phyloP scores from a whole-genome alignment of 1,140 invertebrate species.

The Drosophila persimilis region DNA sequence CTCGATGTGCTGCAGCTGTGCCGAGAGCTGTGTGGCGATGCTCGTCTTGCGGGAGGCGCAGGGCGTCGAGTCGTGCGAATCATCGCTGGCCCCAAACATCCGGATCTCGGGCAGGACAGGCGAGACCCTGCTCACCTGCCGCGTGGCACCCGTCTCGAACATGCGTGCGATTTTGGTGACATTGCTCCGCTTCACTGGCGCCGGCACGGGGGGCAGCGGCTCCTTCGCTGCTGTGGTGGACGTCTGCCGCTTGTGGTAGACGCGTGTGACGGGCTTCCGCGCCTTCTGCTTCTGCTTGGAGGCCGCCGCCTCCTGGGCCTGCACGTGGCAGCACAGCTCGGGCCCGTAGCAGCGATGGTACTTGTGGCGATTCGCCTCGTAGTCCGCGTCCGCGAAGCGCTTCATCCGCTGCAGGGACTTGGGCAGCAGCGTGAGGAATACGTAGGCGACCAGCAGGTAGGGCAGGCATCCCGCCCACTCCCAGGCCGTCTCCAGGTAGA shows the following conservation, averaged over 20 bases:
- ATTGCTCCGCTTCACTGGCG: slow-evolving; percentile 61
- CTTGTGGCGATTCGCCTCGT: slow-evolving; percentile 67
- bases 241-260: slow-evolving; percentile 66
- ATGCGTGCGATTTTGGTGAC: slow-evolving; percentile 78
- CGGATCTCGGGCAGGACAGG: slow-evolving; percentile 66
- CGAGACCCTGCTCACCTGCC: slow-evolving; percentile 63
- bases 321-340: slow-evolving; percentile 68
- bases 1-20: slow-evolving; percentile 72
- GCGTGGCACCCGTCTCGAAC: slow-evolving; percentile 67
- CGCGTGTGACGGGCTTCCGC: slow-evolving; percentile 74
- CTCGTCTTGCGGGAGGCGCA: slow-evolving; percentile 63
- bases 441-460: slow-evolving; percentile 64
- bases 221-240: slow-evolving; percentile 20
- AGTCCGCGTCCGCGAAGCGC: slow-evolving; percentile 68
- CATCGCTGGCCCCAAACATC: slow-evolving; percentile 61
- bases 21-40: slow-evolving; percentile 60
- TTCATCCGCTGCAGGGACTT: slow-evolving; percentile 72
- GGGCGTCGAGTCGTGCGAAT: slow-evolving; percentile 57
- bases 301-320: slow-evolving; percentile 41
- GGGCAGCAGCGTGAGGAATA: slow-evolving; percentile 69
- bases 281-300: slow-evolving; percentile 58
- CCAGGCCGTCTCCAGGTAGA: slow-evolving; percentile 60
- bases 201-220: slow-evolving; percentile 13
- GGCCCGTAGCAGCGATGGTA: slow-evolving; percentile 79
- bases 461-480: slow-evolving; percentile 56